Evolutionary conservation across 2,888 invertebrate species (phyloP), one percentile per base, ranked within the genome.

Genomic region (Pherbina coryleti): DNA sequence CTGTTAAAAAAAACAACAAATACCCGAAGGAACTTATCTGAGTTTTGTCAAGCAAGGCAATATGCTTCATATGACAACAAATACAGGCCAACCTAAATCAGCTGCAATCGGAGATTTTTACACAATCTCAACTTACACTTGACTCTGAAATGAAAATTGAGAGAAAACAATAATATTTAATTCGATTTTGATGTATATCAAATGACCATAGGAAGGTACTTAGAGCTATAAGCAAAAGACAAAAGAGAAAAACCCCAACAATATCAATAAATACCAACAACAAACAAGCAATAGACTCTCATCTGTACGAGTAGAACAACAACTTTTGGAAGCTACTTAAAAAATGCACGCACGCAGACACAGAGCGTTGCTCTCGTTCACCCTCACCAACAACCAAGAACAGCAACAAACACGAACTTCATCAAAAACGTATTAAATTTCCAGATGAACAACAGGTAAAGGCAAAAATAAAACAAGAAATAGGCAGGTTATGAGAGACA

Each of bases 391-490:
- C 74, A 67, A 73, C 75, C 78, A 75, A 75, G 72, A 76, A 74
- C 80, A 76, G 77, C 81, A 78, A 78, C 77, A 79, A 77, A 73
- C 78, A 78, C 76, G 73, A 76, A 82, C 81, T 81, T 81, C 79
- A 82, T 82, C 81, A 81, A 82, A 82, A 81, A 82, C 81, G 78
- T 83, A 81, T 83, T 81, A 82, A 76, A 79, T 82, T 82, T 81
- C 82, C 78, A 79, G 79, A 78, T 79, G 79, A 81, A 82, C 79
- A 81, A 82, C 81, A 81, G 81, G 80, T 80, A 82, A 78, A 72
- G 75, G 53, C 70, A 64, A 57, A 51, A 77, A 70, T 53, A 72
- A 37, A 5, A n/a, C 22, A 22, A 28, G 17, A 22, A 55, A 55
- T n/a, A 64, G 9, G 49, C 19, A n/a, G 37, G 66, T 37, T 34